A percentile compares a stretch with the other conserved stretches of the same genome.
Conservation (phyloP, 2,888 invertebrate species). For the Chloromyia formosa region DNA sequence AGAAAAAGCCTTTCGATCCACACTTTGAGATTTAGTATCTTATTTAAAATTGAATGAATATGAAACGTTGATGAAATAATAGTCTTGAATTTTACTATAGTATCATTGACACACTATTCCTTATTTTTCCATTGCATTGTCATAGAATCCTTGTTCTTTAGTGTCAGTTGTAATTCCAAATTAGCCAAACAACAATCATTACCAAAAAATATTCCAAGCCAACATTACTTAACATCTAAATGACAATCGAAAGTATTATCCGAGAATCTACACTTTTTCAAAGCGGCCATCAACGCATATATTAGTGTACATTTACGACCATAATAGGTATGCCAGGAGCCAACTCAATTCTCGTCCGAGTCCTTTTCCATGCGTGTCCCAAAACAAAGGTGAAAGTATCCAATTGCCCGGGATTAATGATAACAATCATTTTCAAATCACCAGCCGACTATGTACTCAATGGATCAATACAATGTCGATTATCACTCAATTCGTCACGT, state of each 20-base stretch:
- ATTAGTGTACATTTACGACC: conserved; percentile 5
- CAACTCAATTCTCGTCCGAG: neutral
- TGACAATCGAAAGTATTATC: neutral
- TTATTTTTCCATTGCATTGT: no score
- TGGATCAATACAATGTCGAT: conserved; percentile 15
- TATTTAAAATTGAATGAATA: no score
- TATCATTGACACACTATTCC: no score
- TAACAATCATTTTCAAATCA: conserved; percentile 1
- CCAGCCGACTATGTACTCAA: neutral
- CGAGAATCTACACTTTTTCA: neutral
- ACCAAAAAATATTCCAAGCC: no score
- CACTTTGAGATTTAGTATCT: no score
- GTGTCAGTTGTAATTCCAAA: no score
- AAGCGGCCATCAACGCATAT: conserved; percentile 27
- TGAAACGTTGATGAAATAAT: no score
- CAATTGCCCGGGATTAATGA: neutral
- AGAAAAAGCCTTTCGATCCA: no score
- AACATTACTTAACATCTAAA: neutral
- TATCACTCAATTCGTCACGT: conserved; percentile 14
- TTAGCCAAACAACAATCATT: no score
- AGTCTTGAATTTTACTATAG: no score
- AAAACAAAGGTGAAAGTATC: neutral
- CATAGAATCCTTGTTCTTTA: no score
- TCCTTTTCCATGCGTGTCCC: neutral
- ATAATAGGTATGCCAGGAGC: no score